Evolutionary conservation across 1,140 invertebrate species (phyloP).

Genomic region (Drosophila albomicans): DNA sequence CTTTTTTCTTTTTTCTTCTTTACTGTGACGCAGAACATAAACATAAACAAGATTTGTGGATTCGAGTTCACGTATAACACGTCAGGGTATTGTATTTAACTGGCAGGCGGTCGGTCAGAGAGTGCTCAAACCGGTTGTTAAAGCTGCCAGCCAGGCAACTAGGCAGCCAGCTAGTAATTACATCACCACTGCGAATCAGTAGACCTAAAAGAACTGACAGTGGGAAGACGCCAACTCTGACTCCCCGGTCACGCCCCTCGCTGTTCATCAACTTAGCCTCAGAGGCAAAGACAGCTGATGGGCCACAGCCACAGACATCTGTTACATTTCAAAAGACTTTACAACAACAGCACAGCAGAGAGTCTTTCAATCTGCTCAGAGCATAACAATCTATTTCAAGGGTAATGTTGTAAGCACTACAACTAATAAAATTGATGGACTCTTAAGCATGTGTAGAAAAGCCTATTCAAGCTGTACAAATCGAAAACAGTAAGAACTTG

Average conservation of each 20-base stretch:
- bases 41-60: slow-evolving; percentile 48
- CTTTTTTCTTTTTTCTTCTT: background rate
- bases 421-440: slow-evolving; percentile 21
- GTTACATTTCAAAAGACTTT: slow-evolving; percentile 56
- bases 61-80: slow-evolving; percentile 12
- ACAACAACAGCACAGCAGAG: slow-evolving; percentile 23
- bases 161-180: slow-evolving; percentile 68
- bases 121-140: slow-evolving; percentile 68
- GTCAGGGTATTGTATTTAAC: slow-evolving; percentile 43
- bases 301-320: slow-evolving; percentile 46
- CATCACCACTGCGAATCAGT: slow-evolving; percentile 55
- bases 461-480: background rate
- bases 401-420: background rate
- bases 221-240: slow-evolving; percentile 17
- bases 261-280: background rate
- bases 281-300: background rate
- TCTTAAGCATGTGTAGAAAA: slow-evolving; percentile 9
- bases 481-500: slow-evolving; percentile 26
- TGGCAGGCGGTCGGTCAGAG: slow-evolving; percentile 15
- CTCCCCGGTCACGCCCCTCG: slow-evolving; percentile 20
- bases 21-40: slow-evolving; percentile 43
- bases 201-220: slow-evolving; percentile 24
- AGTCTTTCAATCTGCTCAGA: slow-evolving; percentile 6
- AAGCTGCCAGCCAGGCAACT: slow-evolving; percentile 53
- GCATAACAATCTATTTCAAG: slow-evolving; percentile 7